phyloP scores from a whole-genome alignment of 2,113 vertebrate species.

The Sebastes fasciatus region DNA sequence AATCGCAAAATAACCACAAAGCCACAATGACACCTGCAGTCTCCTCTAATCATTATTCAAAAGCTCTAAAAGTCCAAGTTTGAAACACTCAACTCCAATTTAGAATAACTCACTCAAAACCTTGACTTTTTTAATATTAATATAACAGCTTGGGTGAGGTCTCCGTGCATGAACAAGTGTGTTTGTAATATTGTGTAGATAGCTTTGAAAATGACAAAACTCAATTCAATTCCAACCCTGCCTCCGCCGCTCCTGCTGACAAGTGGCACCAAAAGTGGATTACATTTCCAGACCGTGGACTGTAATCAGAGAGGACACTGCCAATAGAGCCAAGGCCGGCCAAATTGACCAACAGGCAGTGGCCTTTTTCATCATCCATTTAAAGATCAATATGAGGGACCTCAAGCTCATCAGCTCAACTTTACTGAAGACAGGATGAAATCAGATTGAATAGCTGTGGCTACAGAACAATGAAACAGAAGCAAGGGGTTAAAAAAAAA shows the following conservation, averaged over 20 bases:
- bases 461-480: constrained; percentile 44
- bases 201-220: constrained; percentile 22
- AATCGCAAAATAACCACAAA: not conserved
- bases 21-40: not conserved
- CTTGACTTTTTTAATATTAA: not conserved
- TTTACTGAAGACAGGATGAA: constrained; percentile 63
- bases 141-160: not conserved
- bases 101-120: not conserved
- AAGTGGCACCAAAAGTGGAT: constrained; percentile 62
- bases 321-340: constrained; percentile 56
- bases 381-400: constrained; percentile 77
- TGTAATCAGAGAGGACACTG: constrained; percentile 63
- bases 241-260: constrained; percentile 47
- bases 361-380: constrained; percentile 78
- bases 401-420: constrained; percentile 72
- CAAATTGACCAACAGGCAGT: constrained; percentile 61
- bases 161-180: constrained; percentile 5
- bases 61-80: not conserved
- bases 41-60: not conserved
- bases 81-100: not conserved
- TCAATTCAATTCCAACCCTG: constrained; percentile 17
- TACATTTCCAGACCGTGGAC: constrained; percentile 48
- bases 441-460: constrained; percentile 56
- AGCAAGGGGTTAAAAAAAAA: constrained; percentile 27
- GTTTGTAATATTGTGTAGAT: constrained; percentile 15